Evolutionary conservation across 2,113 vertebrate genomes (phyloP).

Genomic region (Heterotis niloticus): DNA sequence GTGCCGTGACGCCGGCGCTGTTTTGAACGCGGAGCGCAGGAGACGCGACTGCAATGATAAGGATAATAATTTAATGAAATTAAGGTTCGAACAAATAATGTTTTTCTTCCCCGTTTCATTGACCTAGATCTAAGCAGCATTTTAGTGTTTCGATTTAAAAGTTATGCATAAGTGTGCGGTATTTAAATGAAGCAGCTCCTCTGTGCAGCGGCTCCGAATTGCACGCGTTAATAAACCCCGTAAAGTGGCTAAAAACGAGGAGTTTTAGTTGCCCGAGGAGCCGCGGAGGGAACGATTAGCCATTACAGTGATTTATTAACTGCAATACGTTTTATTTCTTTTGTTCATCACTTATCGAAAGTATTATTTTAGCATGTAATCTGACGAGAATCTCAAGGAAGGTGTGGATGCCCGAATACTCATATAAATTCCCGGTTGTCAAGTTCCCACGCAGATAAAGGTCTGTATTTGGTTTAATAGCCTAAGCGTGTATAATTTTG

Average conservation of each 20-base stretch:
- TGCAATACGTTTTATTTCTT: not conserved
- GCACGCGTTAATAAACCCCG: not conserved
- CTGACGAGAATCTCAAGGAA: too few species aligned
- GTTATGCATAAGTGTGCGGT: not conserved
- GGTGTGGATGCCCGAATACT: not conserved
- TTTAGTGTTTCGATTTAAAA: not conserved
- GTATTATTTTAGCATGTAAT: too few species aligned
- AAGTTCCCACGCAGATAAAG: not conserved
- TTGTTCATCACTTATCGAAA: not conserved
- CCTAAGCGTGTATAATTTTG: too few species aligned
- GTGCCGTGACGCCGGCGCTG: too few species aligned
- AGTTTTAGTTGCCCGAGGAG: conserved; percentile 12
- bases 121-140: too few species aligned
- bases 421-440: not conserved
- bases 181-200: not conserved
- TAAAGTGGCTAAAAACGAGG: not conserved
- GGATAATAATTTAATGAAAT: too few species aligned
- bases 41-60: too few species aligned
- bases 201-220: not conserved
- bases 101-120: too few species aligned
- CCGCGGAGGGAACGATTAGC: not conserved
- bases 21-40: too few species aligned
- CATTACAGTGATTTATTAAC: conserved; percentile 9
- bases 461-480: not conserved
- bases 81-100: too few species aligned